Base-by-base conservation (phyloP, 2,888 invertebrate species). In the Napeogenes sylphis region DNA sequence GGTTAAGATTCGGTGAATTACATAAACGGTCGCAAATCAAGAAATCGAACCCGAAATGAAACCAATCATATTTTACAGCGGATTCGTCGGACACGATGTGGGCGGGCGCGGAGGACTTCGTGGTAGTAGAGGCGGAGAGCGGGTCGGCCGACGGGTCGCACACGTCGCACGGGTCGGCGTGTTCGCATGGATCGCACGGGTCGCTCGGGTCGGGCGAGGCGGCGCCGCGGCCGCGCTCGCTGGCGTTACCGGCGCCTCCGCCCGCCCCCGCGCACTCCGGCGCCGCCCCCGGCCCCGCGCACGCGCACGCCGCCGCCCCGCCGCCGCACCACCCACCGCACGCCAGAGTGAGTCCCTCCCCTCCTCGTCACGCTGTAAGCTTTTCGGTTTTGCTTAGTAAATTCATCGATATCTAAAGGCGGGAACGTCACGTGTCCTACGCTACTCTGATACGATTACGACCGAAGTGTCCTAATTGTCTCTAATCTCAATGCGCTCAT, bases 61-160 rank as follows among this genome's bases (percentile, higher is more conserved):
- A 21, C 21, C 1, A 21, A 21, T 21, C 21, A 42, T 42, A 10
- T 42, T 10, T 61, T 61, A 21, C 77, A 89, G 91, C 87, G 71
- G 87, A 87, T 75, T 90, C 89, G 67, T 85, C 87, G 10, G 90
- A 89, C 71, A 81, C 82, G 75, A 83, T 86, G 47, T 92, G 92
- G 79, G 94, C 94, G 75, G 94, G 94, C 70, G 95, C 95, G 81
- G 95, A 96, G 86, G 96, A 95, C 89, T 96, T 95, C 90, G 96
- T 96, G 75, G 90, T 96, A 82, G 95, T 96, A 75, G 94, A 96
- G 68, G 94, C 94, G 64, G 94, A 94, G 80, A 92, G 92, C 73
- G 92, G 91, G 5, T 87, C 90, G 59, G 92, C 86, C 66, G 82
- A 77, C 70, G 76, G 68, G 35, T 84, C 85, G 32, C 84, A 84